phyloP scores from a whole-genome alignment of 1,140 invertebrate species.

The Trichomalopsis sarcophagae region DNA sequence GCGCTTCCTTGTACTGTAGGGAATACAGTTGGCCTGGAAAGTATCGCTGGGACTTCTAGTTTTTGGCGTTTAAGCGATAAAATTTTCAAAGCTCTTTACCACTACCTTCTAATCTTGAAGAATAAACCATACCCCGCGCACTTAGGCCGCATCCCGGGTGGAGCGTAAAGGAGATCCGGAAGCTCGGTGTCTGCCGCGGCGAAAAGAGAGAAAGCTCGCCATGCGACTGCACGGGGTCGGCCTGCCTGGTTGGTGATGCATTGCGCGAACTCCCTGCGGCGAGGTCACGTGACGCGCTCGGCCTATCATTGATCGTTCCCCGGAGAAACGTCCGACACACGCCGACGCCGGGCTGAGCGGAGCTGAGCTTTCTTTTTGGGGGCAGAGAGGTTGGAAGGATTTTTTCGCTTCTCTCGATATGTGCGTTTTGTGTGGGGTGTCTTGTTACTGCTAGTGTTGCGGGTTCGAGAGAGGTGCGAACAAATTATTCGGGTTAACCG shows the following conservation, averaged over 20 bases:
- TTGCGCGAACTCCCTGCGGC: slow-evolving; percentile 73
- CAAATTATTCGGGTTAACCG: too few species aligned
- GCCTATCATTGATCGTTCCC: slow-evolving; percentile 74
- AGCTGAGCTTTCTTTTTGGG: neutral
- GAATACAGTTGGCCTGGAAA: neutral
- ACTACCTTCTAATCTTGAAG: too few species aligned
- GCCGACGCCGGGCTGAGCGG: neutral
- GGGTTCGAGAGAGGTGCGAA: too few species aligned
- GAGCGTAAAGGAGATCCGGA: slow-evolving; percentile 56
- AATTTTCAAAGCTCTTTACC: too few species aligned
- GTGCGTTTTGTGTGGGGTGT: too few species aligned
- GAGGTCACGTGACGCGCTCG: slow-evolving; percentile 71
- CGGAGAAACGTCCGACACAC: slow-evolving; percentile 70
- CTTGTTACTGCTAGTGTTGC: too few species aligned
- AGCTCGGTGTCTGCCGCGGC: slow-evolving; percentile 47
- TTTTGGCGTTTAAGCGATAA: neutral
- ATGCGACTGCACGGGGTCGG: slow-evolving; percentile 58
- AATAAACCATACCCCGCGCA: neutral
- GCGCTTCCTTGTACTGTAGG: neutral
- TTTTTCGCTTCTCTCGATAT: neutral
- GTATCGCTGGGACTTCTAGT: neutral
- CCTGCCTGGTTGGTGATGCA: slow-evolving; percentile 73
- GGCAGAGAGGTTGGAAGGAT: neutral
- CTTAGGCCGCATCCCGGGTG: neutral
- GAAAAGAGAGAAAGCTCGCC: neutral